Conservation (phyloP, 2,797 vertebrate species). For the Gymnopithys bicolor region DNA sequence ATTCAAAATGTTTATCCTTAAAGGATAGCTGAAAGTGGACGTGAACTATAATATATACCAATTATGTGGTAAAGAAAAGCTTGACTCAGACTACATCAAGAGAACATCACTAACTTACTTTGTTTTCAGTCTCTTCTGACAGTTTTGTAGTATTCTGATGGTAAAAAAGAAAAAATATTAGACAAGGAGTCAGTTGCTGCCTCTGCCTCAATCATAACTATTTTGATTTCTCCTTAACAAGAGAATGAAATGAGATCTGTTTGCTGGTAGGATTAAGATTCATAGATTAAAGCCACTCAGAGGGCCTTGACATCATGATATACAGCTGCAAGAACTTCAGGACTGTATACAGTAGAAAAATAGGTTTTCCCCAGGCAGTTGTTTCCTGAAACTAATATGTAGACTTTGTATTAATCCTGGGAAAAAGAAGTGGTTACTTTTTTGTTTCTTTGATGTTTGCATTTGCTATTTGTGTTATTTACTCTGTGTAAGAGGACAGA, state of each 20-base stretch:
- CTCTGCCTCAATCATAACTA: neutral
- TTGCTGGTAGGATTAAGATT: neutral
- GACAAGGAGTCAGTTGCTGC: neutral
- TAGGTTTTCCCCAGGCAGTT: neutral
- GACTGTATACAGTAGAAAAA: neutral
- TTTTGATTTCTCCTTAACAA: neutral
- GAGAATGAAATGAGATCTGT: neutral
- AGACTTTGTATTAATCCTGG: neutral
- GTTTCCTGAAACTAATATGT: neutral
- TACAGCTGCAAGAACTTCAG: neutral
- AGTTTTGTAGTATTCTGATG: neutral
- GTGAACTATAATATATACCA: neutral
- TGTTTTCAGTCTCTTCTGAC: neutral
- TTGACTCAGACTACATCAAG: neutral
- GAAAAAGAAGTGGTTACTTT: neutral
- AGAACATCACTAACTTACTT: neutral
- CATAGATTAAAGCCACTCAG: neutral
- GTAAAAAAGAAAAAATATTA: neutral
- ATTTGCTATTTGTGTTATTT: neutral
- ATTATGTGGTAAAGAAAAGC: neutral
- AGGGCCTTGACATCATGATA: neutral
- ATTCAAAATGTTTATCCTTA: neutral
- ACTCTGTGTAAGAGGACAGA: neutral
- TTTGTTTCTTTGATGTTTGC: neutral
- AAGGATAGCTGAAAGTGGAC: neutral